Evolutionary conservation across 2,113 vertebrate species (phyloP), one percentile per base, ranked within the genome.

Genomic region (Thunnus maccoyii): DNA sequence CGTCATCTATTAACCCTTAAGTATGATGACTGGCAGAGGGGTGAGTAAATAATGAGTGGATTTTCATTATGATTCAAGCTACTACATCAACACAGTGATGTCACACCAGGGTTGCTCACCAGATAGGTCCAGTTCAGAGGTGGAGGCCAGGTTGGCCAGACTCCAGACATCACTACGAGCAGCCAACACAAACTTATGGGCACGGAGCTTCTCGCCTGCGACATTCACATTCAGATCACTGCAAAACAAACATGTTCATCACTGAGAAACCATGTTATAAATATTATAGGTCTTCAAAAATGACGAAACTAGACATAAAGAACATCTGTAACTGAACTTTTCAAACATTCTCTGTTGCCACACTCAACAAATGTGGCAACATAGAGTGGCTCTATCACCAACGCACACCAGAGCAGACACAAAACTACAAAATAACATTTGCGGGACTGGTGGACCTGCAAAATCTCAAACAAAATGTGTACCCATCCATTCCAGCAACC

Each of bases 151-250:
- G 93, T 91, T 99, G 86, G 95, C 88, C 72, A 98, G 94, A 77
- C 97, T 99, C 98, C 98, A 99, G 18, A 89, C 82, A 41, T 99
- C 98, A 36, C 96, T 99, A 75, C 98, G 97, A 3, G 98, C 98
- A 0, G 98, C 98, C 95, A 99, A 88, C 47, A 99, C 97, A 92
- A 99, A 99, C 91, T 99, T 99, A 91, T 99, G 98, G 82, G 97
- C 97, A 2, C 61, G 92, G 87, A 99, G 93, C 64, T 60, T 81
- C 72, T 93, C 92, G 72, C 92, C 94, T 52, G 96, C 95, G 64
- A 99, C 95, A 84, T 97, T 98, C 88, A 99, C 96, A 91, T 96
- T 97, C 87, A 99, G 93, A 86, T 99, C 98, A 94, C 98, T 99
- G 93, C 6, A 77, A 89, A 80, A 70, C 17, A 10, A 81, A 18